Percentiles rank a stretch among this genome's conserved stretches.
These are phyloP conservation scores for Plebejus anna DNA, from an alignment of 2,888 invertebrate species.

Conservation along the genomic window DNA sequence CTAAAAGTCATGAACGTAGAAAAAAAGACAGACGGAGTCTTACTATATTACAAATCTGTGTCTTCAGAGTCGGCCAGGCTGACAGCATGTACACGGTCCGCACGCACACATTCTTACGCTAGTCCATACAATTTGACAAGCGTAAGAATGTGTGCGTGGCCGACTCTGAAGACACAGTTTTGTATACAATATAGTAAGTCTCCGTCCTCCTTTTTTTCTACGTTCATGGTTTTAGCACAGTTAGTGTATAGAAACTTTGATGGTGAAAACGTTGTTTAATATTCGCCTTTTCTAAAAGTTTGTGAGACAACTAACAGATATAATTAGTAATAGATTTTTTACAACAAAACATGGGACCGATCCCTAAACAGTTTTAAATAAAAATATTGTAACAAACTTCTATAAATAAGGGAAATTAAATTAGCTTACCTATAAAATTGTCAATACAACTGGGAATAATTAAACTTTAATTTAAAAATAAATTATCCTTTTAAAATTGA, in stretches of 20 bases:
- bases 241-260: background rate
- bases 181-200: no score
- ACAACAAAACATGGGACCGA: background rate
- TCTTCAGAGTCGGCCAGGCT: no score
- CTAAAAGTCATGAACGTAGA: no score
- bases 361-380: conserved; percentile 15
- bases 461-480: background rate
- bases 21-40: no score
- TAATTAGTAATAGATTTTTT: background rate
- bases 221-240: no score
- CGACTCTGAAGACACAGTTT: no score
- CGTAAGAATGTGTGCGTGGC: no score
- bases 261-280: background rate
- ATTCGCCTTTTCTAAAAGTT: background rate
- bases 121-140: no score
- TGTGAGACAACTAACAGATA: background rate
- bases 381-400: conserved; percentile 17
- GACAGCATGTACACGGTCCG: no score
- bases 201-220: no score
- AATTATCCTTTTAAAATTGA: conserved; percentile 8
- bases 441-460: conserved; percentile 6
- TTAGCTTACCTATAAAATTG: conserved; percentile 14
- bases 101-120: no score
- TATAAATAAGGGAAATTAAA: conserved; percentile 15
- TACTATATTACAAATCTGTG: no score